Evolutionary conservation across 2,888 invertebrate genomes (phyloP), one percentile per base, ranked within the genome.

Genomic region (Drosophila meridiana): DNA sequence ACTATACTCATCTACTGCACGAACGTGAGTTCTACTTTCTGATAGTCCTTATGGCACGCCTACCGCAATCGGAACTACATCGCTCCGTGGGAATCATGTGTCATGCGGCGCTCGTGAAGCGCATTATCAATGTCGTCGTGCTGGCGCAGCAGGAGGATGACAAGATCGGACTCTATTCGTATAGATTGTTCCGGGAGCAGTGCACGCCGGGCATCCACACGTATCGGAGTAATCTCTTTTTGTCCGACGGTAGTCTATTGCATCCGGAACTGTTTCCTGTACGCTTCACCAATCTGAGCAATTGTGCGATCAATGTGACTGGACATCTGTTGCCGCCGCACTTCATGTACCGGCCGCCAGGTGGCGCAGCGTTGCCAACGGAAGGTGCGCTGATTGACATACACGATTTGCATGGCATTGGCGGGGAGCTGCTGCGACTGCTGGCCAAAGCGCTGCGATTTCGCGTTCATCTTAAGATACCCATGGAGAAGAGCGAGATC

Each of bases 1-100:
- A 36, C 14, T 71, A 84, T 11, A 80, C 87, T 3, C 32, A 73
- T 6, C 70, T 76, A 0, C 13, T 57, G 20, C 69, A 83, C 26
- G 91, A 91, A n/a, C 82, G 83, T 2, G 79, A 90, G 34, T 90
- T 83, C 48, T 87, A 83, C 55, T 90, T 91, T 55, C 58, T 91
- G 7, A 80, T 92, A 4, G 69, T 92, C 43, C 58, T 92, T 4
- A 85, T 86, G 2, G 30, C 58, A 4, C 66, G 67, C 4, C 61
- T 56, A 14, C 4, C 60, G 0, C 52, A 64, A 3, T 5, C n/a
- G 0, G 14, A 52, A 1, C n/a, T 77, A 0, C 13, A 6, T 0
- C 1, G 0, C 0, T 58, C 69, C 1, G 83, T 88, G 36, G 0
- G 14, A 0, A 3, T 7, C 4, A 82, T 92, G 9, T 91, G 58